Evolutionary conservation across 1,140 invertebrate species (phyloP).

Genomic region (Fopius arisanus): DNA sequence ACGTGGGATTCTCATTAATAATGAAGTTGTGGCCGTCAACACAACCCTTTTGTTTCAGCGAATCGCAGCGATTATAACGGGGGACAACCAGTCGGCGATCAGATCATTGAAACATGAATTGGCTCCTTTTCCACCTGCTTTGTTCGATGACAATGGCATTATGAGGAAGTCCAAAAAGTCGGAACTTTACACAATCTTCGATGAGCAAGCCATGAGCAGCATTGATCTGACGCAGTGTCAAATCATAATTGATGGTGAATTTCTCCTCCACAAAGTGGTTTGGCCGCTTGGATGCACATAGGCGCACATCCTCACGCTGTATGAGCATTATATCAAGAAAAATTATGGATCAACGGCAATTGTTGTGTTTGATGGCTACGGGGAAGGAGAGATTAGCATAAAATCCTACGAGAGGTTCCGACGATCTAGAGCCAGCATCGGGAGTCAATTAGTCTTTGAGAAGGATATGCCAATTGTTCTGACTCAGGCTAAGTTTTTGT

Average conservation of each 20-base stretch:
- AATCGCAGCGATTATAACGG: constrained; percentile 40
- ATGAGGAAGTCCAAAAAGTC: constrained; percentile 53
- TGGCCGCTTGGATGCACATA: constrained; percentile 20
- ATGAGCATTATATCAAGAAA: not conserved
- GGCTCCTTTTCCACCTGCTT: constrained; percentile 45
- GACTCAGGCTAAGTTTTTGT: not conserved
- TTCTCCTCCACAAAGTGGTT: constrained; percentile 30
- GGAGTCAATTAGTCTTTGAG: no score
- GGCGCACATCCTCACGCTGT: not conserved
- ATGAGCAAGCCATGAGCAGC: no score
- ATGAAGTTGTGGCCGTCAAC: no score
- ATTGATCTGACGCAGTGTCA: no score
- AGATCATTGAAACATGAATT: constrained; percentile 54
- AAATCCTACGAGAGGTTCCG: no score
- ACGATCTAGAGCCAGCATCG: no score
- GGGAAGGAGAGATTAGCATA: no score
- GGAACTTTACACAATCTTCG: not conserved
- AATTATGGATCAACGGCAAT: not conserved
- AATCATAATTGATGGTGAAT: not conserved
- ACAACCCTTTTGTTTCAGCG: constrained; percentile 41
- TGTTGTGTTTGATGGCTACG: no score
- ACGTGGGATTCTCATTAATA: no score
- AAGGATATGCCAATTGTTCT: no score
- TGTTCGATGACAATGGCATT: constrained; percentile 46
- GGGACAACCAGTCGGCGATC: constrained; percentile 43